Evolutionary conservation across 2,797 vertebrate species (phyloP).

Genomic region (Danio tinwini): DNA sequence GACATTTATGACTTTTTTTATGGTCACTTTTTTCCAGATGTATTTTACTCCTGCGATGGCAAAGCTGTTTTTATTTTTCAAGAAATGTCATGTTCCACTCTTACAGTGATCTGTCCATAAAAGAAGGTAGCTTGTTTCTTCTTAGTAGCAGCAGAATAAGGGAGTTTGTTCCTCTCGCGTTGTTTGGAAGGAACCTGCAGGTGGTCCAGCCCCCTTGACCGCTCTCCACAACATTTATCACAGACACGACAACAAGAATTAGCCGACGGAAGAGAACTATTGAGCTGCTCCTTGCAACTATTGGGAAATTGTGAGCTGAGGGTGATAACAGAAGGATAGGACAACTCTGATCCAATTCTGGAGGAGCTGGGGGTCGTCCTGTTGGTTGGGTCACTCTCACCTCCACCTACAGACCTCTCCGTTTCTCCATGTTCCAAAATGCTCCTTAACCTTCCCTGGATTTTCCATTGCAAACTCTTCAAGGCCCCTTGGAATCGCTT

Average conservation of each 20-base stretch:
- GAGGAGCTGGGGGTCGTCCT: slow-evolving; percentile 51
- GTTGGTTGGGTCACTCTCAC: slow-evolving; percentile 57
- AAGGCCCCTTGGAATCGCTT: slow-evolving; percentile 82
- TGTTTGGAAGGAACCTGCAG: slow-evolving; percentile 75
- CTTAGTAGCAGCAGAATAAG: slow-evolving; percentile 72
- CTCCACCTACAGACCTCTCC: slow-evolving; percentile 34
- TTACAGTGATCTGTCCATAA: slow-evolving; percentile 82
- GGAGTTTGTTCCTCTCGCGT: slow-evolving; percentile 71
- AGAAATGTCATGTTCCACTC: slow-evolving; percentile 79
- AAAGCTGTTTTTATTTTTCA: slow-evolving; percentile 48
- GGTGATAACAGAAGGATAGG: slow-evolving; percentile 70
- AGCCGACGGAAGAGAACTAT: slow-evolving; percentile 55
- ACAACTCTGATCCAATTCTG: slow-evolving; percentile 56
- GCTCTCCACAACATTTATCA: slow-evolving; percentile 45
- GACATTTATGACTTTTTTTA: too few relatives aligned
- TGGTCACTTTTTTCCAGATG: too few relatives aligned
- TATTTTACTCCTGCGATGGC: too few relatives aligned
- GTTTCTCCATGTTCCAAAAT: slow-evolving; percentile 51
- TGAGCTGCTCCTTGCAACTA: slow-evolving; percentile 54
- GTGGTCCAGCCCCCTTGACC: slow-evolving; percentile 55
- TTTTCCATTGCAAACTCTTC: slow-evolving; percentile 72
- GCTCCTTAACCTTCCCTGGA: slow-evolving; percentile 65
- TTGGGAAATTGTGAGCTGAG: slow-evolving; percentile 66
- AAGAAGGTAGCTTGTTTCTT: slow-evolving; percentile 79
- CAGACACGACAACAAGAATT: slow-evolving; percentile 52